phyloP scores from a whole-genome alignment of 2,113 vertebrate species.

The Hepsetus odoe region DNA sequence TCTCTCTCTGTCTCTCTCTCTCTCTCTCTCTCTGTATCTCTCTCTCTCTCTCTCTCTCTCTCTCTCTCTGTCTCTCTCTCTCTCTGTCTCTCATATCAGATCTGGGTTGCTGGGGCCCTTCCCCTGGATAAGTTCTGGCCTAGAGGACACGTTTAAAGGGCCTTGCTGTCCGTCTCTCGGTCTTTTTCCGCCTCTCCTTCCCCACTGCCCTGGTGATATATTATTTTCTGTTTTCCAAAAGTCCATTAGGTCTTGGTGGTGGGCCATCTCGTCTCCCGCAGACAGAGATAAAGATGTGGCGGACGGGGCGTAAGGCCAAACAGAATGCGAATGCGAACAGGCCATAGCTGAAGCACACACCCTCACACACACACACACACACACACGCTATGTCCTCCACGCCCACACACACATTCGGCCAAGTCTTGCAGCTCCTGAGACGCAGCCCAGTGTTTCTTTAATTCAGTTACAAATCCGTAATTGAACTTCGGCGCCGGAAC shows the following conservation, averaged over 20 bases:
- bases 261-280: slow-evolving; percentile 64
- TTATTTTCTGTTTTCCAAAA: slow-evolving; percentile 74
- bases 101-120: slow-evolving; percentile 22
- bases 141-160: slow-evolving; percentile 36
- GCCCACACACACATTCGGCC: background rate
- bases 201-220: slow-evolving; percentile 52
- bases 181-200: slow-evolving; percentile 17
- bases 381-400: background rate
- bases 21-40: too few relatives aligned
- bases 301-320: slow-evolving; percentile 46
- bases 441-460: slow-evolving; percentile 34
- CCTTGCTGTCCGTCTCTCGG: slow-evolving; percentile 18
- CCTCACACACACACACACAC: background rate
- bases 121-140: slow-evolving; percentile 36
- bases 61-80: too few relatives aligned
- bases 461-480: slow-evolving; percentile 64
- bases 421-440: slow-evolving; percentile 16
- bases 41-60: too few relatives aligned
- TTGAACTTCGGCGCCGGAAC: slow-evolving; percentile 54
- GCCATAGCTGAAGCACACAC: slow-evolving; percentile 7
- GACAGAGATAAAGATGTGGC: slow-evolving; percentile 73
- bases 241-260: slow-evolving; percentile 75
- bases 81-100: slow-evolving; percentile 20
- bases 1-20: too few relatives aligned
- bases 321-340: slow-evolving; percentile 55